Conservation (phyloP, 2,888 invertebrate genomes). For the Nesidiocoris tenuis region DNA sequence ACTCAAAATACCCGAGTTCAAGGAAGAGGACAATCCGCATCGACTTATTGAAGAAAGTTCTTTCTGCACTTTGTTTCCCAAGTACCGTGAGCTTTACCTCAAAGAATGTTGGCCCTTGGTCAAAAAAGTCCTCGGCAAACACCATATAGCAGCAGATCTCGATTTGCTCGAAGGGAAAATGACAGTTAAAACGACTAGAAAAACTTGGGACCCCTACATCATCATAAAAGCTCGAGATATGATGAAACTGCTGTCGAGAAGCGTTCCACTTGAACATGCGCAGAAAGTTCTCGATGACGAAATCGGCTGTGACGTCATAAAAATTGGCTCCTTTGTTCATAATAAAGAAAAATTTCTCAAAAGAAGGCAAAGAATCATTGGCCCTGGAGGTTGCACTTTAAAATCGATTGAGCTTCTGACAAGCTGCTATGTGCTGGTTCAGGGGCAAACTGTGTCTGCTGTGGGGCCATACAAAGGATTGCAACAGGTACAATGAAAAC, state of each 20-base stretch:
- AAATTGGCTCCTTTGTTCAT: constrained; percentile 85
- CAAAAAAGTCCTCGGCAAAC: constrained; percentile 74
- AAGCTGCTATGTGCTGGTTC: constrained; percentile 93
- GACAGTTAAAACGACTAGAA: constrained; percentile 89
- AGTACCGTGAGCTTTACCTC: constrained; percentile 94
- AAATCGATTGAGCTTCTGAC: constrained; percentile 96
- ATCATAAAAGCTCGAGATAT: constrained; percentile 92
- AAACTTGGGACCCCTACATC: constrained; percentile 98
- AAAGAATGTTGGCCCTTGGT: constrained; percentile 94
- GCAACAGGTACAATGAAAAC: constrained; percentile 61
- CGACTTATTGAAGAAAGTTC: constrained; percentile 89
- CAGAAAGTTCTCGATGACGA: constrained; percentile 84
- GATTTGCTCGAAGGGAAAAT: constrained; percentile 93
- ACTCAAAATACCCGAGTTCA: constrained; percentile 83
- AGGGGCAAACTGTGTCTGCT: constrained; percentile 95
- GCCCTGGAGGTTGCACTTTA: constrained; percentile 95
- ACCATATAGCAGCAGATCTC: constrained; percentile 79
- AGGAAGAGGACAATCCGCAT: constrained; percentile 83
- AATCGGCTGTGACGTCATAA: constrained; percentile 91
- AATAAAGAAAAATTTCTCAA: constrained; percentile 95
- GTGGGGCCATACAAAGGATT: constrained; percentile 94
- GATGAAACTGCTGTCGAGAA: constrained; percentile 89
- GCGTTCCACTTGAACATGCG: constrained; percentile 96
- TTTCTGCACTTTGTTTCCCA: constrained; percentile 95
- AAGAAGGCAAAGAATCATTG: constrained; percentile 88